phyloP scores from a whole-genome alignment of 2,113 vertebrate genomes.

The Heloderma charlesbogerti region DNA sequence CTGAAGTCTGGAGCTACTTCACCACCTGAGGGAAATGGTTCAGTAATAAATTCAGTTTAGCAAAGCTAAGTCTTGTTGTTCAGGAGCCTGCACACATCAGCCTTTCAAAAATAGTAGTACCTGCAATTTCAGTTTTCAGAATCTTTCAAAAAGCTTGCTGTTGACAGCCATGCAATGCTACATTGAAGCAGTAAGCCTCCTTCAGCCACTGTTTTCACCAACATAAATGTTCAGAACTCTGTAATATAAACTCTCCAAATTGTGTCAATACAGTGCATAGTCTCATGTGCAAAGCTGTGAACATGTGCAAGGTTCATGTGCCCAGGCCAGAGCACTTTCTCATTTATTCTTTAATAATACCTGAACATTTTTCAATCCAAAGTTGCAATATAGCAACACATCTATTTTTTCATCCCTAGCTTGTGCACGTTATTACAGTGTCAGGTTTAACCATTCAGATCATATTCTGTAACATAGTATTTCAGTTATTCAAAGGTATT shows the following conservation, averaged over 20 bases:
- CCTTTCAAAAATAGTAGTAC: not conserved
- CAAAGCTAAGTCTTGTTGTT: not conserved
- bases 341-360: not conserved
- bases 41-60: not conserved
- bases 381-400: not conserved
- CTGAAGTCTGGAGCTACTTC: not conserved
- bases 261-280: not conserved
- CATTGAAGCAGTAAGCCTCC: not conserved
- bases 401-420: not conserved
- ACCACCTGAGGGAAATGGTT: not conserved
- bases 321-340: not conserved
- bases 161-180: not conserved
- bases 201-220: not conserved
- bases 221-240: not conserved
- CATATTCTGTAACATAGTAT: not conserved
- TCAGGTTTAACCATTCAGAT: not conserved
- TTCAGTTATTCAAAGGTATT: not conserved
- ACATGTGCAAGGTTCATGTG: not conserved
- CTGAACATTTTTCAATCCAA: not conserved
- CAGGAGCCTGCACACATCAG: not conserved
- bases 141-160: not conserved
- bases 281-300: not conserved
- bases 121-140: not conserved
- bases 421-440: not conserved
- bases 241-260: not conserved